phyloP scores from a whole-genome alignment of 2,888 invertebrate genomes.

The Girardia tigrina region DNA sequence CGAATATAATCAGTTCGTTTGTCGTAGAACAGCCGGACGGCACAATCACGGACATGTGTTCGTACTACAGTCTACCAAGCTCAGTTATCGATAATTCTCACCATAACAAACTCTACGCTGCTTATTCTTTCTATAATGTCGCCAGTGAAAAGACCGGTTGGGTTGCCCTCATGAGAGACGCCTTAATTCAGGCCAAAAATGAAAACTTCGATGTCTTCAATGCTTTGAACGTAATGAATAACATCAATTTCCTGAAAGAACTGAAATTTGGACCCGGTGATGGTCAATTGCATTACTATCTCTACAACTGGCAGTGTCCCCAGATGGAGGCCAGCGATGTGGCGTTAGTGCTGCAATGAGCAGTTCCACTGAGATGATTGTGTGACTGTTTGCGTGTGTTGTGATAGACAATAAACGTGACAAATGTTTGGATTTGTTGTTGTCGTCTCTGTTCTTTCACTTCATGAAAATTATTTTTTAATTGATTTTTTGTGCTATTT shows the following conservation, averaged over 20 bases:
- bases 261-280: slow-evolving; percentile 97
- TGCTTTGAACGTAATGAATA: slow-evolving; percentile 96
- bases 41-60: slow-evolving; percentile 67
- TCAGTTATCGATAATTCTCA: slow-evolving; percentile 92
- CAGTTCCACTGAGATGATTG: too few species aligned
- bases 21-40: slow-evolving; percentile 62
- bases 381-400: too few species aligned
- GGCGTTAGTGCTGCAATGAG: background rate
- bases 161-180: slow-evolving; percentile 85
- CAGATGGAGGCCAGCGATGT: slow-evolving; percentile 71
- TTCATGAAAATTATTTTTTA: too few species aligned
- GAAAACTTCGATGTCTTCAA: slow-evolving; percentile 95
- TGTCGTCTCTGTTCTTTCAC: too few species aligned
- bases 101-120: slow-evolving; percentile 79
- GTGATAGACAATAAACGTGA: too few species aligned
- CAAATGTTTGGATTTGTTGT: too few species aligned
- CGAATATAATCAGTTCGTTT: slow-evolving; percentile 81
- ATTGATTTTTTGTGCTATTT: too few species aligned
- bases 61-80: slow-evolving; percentile 92
- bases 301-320: slow-evolving; percentile 98
- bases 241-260: slow-evolving; percentile 79
- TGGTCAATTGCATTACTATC: slow-evolving; percentile 95
- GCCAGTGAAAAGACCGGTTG: slow-evolving; percentile 65
- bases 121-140: slow-evolving; percentile 96
- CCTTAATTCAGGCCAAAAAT: slow-evolving; percentile 82